Conservation (phyloP, 2,888 invertebrate species). For the Nomada fucata region DNA sequence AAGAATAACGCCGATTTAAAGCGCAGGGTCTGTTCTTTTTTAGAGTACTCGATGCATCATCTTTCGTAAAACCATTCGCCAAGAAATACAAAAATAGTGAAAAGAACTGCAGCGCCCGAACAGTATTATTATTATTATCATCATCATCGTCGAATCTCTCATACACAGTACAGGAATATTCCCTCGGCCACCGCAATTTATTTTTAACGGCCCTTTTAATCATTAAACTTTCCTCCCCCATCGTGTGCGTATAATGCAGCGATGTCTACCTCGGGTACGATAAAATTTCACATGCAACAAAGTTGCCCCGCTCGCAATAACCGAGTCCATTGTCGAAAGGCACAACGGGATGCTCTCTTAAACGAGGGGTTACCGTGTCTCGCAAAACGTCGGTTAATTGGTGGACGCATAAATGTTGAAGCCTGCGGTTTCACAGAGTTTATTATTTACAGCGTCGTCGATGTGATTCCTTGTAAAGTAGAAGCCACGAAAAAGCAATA, state of each 20-base stretch:
- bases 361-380: constrained; percentile 45
- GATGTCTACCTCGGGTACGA: neutral
- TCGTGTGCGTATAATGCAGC: neutral
- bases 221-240: neutral
- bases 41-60: no score
- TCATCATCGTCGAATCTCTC: no score
- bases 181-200: no score
- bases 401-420: constrained; percentile 63
- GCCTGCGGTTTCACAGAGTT: constrained; percentile 59
- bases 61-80: no score
- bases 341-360: neutral
- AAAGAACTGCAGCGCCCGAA: no score
- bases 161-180: no score
- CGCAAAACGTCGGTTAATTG: constrained; percentile 64
- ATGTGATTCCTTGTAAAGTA: constrained; percentile 73
- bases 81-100: no score
- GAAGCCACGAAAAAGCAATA: constrained; percentile 69
- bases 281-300: constrained; percentile 1
- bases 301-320: neutral
- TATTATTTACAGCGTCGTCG: constrained; percentile 74
- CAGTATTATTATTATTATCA: no score
- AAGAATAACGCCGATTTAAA: no score
- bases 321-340: constrained; percentile 29
- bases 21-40: no score
- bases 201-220: no score